These are phyloP conservation scores for Phymastichus coffea DNA, from an alignment of 1,140 invertebrate genomes.

Conservation along the genomic window DNA sequence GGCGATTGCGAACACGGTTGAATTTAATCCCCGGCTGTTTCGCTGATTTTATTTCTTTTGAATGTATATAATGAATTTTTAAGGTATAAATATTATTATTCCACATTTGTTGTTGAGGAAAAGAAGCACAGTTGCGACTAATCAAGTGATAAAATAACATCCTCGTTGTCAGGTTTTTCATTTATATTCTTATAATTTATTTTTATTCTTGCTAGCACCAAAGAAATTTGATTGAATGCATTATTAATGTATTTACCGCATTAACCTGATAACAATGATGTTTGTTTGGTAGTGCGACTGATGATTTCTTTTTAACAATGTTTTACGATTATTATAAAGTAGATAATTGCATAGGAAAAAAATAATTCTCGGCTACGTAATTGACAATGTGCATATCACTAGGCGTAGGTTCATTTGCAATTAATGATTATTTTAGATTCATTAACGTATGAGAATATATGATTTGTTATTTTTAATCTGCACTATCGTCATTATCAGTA, in stretches of 20 bases:
- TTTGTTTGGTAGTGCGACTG: conserved; percentile 8
- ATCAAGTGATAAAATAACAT: conserved; percentile 20
- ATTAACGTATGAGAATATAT: conserved; percentile 4
- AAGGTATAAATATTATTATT: conserved; percentile 23
- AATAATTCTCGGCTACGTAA: conserved; percentile 2
- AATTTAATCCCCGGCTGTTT: conserved; percentile 11
- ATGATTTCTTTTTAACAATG: conserved; percentile 7
- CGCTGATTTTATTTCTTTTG: conserved; percentile 17
- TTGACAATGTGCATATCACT: conserved; percentile 17
- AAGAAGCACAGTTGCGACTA: conserved; percentile 14
- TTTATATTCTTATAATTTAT: conserved; percentile 14
- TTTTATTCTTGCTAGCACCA: conserved; percentile 28
- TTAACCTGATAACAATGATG: conserved; percentile 10
- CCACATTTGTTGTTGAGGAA: conserved; percentile 16
- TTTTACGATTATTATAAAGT: not conserved
- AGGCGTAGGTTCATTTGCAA: conserved; percentile 9
- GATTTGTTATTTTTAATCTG: conserved; percentile 11
- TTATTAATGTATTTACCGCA: conserved; percentile 8
- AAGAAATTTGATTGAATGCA: conserved; percentile 24
- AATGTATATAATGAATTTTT: conserved; percentile 23
- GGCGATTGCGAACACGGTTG: not conserved
- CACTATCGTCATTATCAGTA: conserved; percentile 21
- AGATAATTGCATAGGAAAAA: conserved; percentile 9
- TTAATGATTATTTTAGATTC: conserved; percentile 8
- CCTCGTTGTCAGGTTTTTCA: conserved; percentile 15